Base-by-base conservation (phyloP, 2,113 vertebrate genomes). In the Seriola rivoliana region DNA sequence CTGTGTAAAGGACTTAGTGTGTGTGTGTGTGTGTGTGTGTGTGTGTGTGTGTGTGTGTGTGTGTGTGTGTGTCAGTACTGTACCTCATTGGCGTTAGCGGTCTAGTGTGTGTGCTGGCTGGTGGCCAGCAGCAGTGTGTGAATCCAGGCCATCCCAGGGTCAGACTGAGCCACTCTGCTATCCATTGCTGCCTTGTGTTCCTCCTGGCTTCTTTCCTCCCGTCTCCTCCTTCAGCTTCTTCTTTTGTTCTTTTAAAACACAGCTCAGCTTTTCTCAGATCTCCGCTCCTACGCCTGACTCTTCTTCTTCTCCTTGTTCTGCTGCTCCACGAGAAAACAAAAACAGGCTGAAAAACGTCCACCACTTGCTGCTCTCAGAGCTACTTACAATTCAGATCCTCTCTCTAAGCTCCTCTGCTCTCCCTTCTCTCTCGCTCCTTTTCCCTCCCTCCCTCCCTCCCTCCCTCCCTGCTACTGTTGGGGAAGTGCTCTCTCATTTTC, bases 181-280 rank as follows among this genome's bases (percentile, higher is more conserved):
- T 95, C 94, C 95, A 95, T 95, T 90, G 88, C 93, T 87, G 85
- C 92, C 92, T 94, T 86, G 91, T 84, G 92, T 94, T 92, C 92
- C 90, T 94, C 88, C 71, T 65, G 85, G 87, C 62, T 94, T 91
- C 82, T 89, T 73, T 82, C 42, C 69, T 75, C 48, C 34, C 58
- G 85, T 52, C 68, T 75, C 64, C 23, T 68, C 74, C 55, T 60
- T 75, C 21, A 9, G 73, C 50, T 68, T 60, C 59, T 55, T 46
- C 21, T 36, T 73, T 13, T 21, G 36, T 75, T 13, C 71, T 5
- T 52, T 54, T n/a, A 38, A 21, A 71, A 72, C 65, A 40, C 74
- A 67, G 50, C 48, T 54, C 40, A 36, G 42, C 60, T 74, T 70
- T 70, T 66, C 71, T 66, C 2, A 71, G 40, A 74, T 59, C 57